Conservation (phyloP, 2,888 invertebrate species). For the Caenorhabditis macrosperma region DNA sequence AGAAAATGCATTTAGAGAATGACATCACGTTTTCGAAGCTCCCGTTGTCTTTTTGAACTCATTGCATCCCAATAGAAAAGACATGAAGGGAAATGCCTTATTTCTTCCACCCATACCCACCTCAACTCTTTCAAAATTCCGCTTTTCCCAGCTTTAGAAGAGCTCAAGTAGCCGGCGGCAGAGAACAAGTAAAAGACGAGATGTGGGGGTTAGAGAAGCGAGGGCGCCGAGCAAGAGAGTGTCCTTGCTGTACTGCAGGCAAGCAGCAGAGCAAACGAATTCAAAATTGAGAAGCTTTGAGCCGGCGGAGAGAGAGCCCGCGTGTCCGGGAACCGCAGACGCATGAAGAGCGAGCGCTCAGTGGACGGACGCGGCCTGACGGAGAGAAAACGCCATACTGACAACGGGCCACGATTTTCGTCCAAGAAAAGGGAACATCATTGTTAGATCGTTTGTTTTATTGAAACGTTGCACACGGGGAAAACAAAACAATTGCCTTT, state of each 20-base stretch:
- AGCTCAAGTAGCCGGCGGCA: constrained; percentile 50
- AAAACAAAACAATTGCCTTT: background rate
- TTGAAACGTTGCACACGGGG: too few relatives aligned
- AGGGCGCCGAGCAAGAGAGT: constrained; percentile 29
- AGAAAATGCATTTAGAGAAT: background rate
- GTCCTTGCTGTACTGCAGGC: constrained; percentile 49
- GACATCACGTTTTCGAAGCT: background rate
- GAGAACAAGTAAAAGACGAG: constrained; percentile 44
- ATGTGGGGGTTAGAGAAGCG: constrained; percentile 31
- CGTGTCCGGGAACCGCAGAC: constrained; percentile 10
- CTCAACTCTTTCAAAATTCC: constrained; percentile 34
- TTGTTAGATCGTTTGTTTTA: background rate
- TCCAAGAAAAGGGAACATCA: too few relatives aligned
- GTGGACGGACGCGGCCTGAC: constrained; percentile 27
- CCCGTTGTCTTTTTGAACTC: background rate
- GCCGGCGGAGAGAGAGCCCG: constrained; percentile 3
- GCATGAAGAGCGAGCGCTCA: constrained; percentile 26
- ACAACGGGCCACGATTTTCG: constrained; percentile 44
- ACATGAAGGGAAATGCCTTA: background rate
- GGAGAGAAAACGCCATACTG: constrained; percentile 39
- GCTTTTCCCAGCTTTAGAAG: constrained; percentile 32
- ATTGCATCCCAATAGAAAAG: background rate
- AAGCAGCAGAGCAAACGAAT: constrained; percentile 55
- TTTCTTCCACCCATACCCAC: constrained; percentile 31
- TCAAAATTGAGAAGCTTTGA: constrained; percentile 53